Conservation (phyloP, 2,113 vertebrate genomes). For the human (Homo sapiens) region GRCh38 chr9:121928501-121929000, state of each 20-base stretch:
- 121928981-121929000: constrained; percentile 32
- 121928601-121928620: too few species aligned
- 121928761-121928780: neutral
- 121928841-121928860: neutral
- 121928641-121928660: too few species aligned
- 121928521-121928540: too few species aligned
- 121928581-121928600: too few species aligned
- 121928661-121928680: too few species aligned
- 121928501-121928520: too few species aligned
- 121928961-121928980: neutral
- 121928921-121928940: neutral
- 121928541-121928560: too few species aligned
- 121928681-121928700: too few species aligned
- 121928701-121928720: too few species aligned
- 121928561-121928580: too few species aligned
- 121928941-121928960: neutral
- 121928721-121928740: neutral
- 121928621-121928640: too few species aligned
- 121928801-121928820: neutral
- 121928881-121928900: neutral
- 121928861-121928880: neutral
- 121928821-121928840: neutral
- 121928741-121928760: neutral
- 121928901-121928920: neutral
- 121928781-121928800: neutral